Base-by-base conservation (phyloP, 1,140 invertebrate genomes). In the Magallana ariakensis region DNA sequence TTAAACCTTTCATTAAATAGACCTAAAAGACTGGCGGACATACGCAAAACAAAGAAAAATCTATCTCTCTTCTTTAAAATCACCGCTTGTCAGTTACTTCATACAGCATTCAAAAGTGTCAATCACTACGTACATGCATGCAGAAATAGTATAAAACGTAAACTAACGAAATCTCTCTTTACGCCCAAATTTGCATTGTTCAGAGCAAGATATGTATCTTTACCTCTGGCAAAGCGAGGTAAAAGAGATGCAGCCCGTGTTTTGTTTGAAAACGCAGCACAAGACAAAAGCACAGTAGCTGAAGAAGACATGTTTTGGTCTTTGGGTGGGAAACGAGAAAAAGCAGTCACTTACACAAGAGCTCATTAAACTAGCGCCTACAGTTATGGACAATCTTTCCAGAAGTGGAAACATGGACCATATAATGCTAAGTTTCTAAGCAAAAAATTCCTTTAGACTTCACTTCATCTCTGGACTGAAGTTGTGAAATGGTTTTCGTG, bases 401-500 rank as follows among this genome's bases (percentile, higher is more conserved):
- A 19, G 46, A 22, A n/a, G 54, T 55, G 60, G 83, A 70, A 53
- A 70, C 10, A 56, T 87, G 26, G 83, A 87, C 66, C 0, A 62
- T 22, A 58, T 46, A 11, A 62, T 86, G 19, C 6, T 87, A 15
- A 54, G 85, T 22, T 87, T 89, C 70, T 86, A 54, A 87, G 9
- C 26, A 85, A 19, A 16, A 62, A 54, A 80, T 89, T 80, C 88
- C 84, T 7, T 58, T 85, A 70, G 3, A 62, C 57, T 66, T 80
- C 84, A 85, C 22, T 89, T 66, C 75, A 87, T 16, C 66, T 89
- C 16, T 87, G 81, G 86, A 22, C 26, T 8, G 70, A 89, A n/a
- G 86, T 87, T 75, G 85, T 87, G 13, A 85, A 87, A 82, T 89
- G 83, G 60, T 89, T 55, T 56, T 82, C 60, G 10, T 89, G 86